Base-by-base conservation (phyloP, 2,888 invertebrate species). In the Tuberolachnus salignus region DNA sequence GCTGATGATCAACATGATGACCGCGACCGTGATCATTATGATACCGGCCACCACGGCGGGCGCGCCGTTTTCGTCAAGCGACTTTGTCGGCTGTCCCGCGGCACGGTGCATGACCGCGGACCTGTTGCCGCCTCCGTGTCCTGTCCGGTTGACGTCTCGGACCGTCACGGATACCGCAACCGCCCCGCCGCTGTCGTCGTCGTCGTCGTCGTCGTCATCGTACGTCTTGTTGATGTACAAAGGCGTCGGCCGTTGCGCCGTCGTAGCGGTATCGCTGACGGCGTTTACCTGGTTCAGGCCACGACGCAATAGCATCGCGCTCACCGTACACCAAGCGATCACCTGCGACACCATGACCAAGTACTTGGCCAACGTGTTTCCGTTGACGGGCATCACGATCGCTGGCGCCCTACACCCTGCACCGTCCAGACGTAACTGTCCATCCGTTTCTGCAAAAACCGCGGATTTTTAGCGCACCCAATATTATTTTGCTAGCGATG, bases 251-350 rank as follows among this genome's bases (percentile, higher is more conserved):
- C 13, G 21, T 9, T 13, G 64, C 53, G 53, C 1, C 6, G 51
- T 21, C 61, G 72, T 34, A n/a, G 46, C 19, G 26, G 34, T 34
- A 34, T 34, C 6, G 3, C 34, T 19, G 42, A n/a, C 21, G 3
- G 46, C 57, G 26, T 78, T 44, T 49, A 78, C 78, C 42, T 78
- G 78, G 23, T 51, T 67, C 21, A 78, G 16, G 21, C 78, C 78
- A 11, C 57, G 59, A 0, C 67, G 67, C 21, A 78, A 51, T 21
- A 78, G 69, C 78, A 78, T 78, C 4, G 59, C 67, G 23, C 78
- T 78, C 8, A 78, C 78, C n/a, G 67, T 78, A 19, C 69, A 78
- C 78, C 78, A 78, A 46, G 78, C 78, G 21, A 78, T 61, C 57
- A 78, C 67, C 26, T 78, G 78, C 13, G 78, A 78, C 13, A 69